Evolutionary conservation across 2,888 invertebrate species (phyloP).

Genomic region (Pocota personata): DNA sequence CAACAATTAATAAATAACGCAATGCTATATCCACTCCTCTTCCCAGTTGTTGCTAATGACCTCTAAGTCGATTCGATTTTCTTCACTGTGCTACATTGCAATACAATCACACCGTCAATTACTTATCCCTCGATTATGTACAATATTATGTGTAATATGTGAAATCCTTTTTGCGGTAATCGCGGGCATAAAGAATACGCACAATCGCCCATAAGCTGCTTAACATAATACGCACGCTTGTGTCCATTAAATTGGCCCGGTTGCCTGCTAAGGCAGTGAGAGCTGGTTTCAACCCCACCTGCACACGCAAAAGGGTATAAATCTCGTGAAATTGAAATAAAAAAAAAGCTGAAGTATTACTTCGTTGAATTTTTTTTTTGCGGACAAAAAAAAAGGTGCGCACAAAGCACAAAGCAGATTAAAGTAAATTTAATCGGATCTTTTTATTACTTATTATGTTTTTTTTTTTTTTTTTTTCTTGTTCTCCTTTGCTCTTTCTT

Average conservation of each 20-base stretch:
- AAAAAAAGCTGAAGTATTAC: background rate
- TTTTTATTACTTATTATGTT: constrained; percentile 45
- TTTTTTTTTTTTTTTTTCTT: background rate
- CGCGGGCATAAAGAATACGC: constrained; percentile 43
- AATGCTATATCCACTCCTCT: too few relatives aligned
- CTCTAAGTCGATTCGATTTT: too few relatives aligned
- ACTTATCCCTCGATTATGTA: constrained; percentile 51
- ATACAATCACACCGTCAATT: constrained; percentile 20
- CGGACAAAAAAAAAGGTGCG: constrained; percentile 5
- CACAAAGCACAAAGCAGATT: constrained; percentile 57
- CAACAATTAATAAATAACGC: too few relatives aligned
- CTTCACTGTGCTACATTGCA: background rate
- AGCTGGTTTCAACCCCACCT: background rate
- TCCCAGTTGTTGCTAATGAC: too few relatives aligned
- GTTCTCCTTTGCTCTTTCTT: constrained; percentile 11
- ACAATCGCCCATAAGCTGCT: constrained; percentile 65
- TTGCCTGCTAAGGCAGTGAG: constrained; percentile 4
- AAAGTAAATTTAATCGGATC: constrained; percentile 67
- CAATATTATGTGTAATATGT: background rate
- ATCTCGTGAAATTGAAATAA: background rate
- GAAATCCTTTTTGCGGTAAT: constrained; percentile 49
- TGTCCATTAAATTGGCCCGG: constrained; percentile 12
- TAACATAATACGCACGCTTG: constrained; percentile 47
- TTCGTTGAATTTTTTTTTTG: too few relatives aligned
- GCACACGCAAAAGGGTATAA: background rate